phyloP scores from a whole-genome alignment of 2,888 invertebrate genomes.

The Smittia sp. region DNA sequence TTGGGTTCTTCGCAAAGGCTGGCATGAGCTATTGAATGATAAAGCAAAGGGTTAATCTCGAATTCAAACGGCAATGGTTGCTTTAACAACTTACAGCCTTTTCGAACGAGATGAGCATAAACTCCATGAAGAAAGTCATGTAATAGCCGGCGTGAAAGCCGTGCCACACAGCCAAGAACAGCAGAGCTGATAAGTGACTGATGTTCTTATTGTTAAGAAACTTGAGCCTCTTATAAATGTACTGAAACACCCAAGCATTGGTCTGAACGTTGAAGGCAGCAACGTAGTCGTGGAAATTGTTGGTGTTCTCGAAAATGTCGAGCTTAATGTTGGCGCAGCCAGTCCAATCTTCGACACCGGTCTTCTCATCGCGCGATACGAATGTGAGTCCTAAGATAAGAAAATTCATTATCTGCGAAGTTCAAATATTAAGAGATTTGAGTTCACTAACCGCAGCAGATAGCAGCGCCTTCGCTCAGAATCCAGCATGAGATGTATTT shows the following conservation, averaged over 20 bases:
- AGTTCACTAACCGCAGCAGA: slow-evolving; percentile 56
- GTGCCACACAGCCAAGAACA: slow-evolving; percentile 94
- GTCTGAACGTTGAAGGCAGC: slow-evolving; percentile 94
- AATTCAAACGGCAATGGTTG: neutral
- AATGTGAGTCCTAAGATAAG: slow-evolving; percentile 68
- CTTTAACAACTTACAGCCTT: slow-evolving; percentile 63
- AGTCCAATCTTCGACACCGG: slow-evolving; percentile 78
- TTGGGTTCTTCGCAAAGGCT: slow-evolving; percentile 57
- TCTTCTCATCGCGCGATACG: slow-evolving; percentile 59
- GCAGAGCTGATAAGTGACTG: slow-evolving; percentile 78
- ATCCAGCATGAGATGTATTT: slow-evolving; percentile 95
- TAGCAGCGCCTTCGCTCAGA: slow-evolving; percentile 76
- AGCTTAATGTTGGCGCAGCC: slow-evolving; percentile 88
- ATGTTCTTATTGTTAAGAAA: slow-evolving; percentile 79
- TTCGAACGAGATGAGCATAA: slow-evolving; percentile 80
- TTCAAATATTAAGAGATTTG: neutral
- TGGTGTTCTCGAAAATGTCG: slow-evolving; percentile 75
- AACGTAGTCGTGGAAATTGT: slow-evolving; percentile 82
- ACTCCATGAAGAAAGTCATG: slow-evolving; percentile 87
- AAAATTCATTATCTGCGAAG: neutral
- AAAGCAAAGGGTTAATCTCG: neutral
- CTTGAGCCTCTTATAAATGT: slow-evolving; percentile 89
- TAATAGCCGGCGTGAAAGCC: slow-evolving; percentile 94
- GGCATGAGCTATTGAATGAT: slow-evolving; percentile 53
- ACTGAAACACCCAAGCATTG: slow-evolving; percentile 90